Evolutionary conservation across 2,113 vertebrate species (phyloP).

Genomic region (Mormyrus iriodes): DNA sequence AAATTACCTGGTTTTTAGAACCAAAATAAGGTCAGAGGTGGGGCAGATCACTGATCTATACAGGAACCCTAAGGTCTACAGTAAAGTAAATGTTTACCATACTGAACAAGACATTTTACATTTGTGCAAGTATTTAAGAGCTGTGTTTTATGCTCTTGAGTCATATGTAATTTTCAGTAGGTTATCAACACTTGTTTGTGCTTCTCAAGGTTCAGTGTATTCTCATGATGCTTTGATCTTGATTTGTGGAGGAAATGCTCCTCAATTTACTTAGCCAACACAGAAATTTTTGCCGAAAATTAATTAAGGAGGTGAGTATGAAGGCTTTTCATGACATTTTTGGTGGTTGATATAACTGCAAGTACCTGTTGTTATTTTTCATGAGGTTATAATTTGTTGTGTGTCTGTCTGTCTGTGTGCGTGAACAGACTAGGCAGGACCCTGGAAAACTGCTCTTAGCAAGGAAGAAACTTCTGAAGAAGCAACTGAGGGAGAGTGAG

Average conservation of each 20-base stretch:
- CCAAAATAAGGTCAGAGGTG: conserved; percentile 76
- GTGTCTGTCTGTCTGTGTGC: conserved; percentile 12
- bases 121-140: too few species aligned
- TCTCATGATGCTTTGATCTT: neutral
- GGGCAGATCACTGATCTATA: conserved; percentile 76
- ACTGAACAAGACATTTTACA: too few species aligned
- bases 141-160: too few species aligned
- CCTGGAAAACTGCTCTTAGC: conserved; percentile 76
- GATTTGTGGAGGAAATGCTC: conserved; percentile 75
- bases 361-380: neutral
- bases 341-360: neutral
- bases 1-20: conserved; percentile 45
- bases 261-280: conserved; percentile 88
- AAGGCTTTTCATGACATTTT: neutral
- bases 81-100: too few species aligned
- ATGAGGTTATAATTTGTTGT: neutral
- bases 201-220: neutral
- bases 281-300: conserved; percentile 81
- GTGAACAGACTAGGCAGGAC: conserved; percentile 73
- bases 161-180: too few species aligned
- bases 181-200: neutral
- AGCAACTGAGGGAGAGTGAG: conserved; percentile 51
- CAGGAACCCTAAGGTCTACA: conserved; percentile 83
- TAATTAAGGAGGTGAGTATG: conserved; percentile 78
- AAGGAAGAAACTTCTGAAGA: conserved; percentile 73